Evolutionary conservation across 2,888 invertebrate genomes (phyloP).

Genomic region (Lymantria monacha): DNA sequence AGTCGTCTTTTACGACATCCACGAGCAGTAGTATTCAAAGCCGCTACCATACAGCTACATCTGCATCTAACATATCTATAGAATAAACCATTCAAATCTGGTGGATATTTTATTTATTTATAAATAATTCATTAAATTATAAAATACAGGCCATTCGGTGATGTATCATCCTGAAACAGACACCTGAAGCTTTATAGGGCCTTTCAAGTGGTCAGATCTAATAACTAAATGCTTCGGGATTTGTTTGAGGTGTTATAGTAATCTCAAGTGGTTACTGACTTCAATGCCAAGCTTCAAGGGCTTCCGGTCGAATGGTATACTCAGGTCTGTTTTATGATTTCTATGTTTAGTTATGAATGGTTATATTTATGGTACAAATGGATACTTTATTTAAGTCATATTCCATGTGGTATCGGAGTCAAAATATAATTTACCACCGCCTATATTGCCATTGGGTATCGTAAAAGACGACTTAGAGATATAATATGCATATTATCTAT

Average conservation of each 20-base stretch:
- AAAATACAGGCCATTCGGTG: slow-evolving; percentile 20
- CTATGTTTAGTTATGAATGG: too few relatives aligned
- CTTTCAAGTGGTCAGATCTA: slow-evolving; percentile 71
- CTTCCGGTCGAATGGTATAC: slow-evolving; percentile 56
- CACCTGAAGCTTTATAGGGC: slow-evolving; percentile 12
- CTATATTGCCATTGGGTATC: slow-evolving; percentile 1
- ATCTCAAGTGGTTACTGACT: slow-evolving; percentile 60
- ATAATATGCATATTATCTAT: too few relatives aligned
- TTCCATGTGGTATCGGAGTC: too few relatives aligned
- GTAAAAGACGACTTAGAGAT: too few relatives aligned
- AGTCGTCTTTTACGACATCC: too few relatives aligned
- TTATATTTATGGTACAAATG: too few relatives aligned
- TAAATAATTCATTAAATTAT: slow-evolving; percentile 21
- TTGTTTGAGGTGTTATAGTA: slow-evolving; percentile 72
- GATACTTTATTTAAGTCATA: too few relatives aligned
- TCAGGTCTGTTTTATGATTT: slow-evolving; percentile 18
- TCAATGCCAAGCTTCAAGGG: slow-evolving; percentile 52
- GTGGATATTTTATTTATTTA: slow-evolving; percentile 4
- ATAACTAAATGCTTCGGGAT: slow-evolving; percentile 56
- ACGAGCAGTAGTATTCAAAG: too few relatives aligned
- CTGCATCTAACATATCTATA: neutral
- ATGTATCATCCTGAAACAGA: slow-evolving; percentile 18
- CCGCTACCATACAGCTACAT: neutral
- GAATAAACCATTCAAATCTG: slow-evolving; percentile 6
- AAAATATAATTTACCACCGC: too few relatives aligned